A percentile compares a stretch with the other conserved stretches of the same genome.
Conservation (phyloP, 1,140 invertebrate species). For the Aleiodes sp. region DNA sequence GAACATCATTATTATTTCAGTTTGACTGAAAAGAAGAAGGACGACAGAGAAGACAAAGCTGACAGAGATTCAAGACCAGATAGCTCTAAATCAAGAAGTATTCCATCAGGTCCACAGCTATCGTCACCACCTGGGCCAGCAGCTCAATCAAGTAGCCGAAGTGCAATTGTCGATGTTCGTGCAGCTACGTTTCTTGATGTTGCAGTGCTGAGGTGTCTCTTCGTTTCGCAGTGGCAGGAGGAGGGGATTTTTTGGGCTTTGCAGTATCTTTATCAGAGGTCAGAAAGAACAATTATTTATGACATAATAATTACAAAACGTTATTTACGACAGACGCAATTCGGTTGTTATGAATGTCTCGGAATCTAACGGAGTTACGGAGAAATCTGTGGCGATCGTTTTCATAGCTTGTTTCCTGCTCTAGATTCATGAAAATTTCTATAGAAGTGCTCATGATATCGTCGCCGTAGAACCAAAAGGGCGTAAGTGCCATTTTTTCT, state of each 20-base stretch:
- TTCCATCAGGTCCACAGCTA: conserved; percentile 37
- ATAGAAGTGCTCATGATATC: no score
- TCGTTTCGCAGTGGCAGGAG: conserved; percentile 96
- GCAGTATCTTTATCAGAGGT: conserved; percentile 92
- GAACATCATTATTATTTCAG: no score
- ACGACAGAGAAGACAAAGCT: conserved; percentile 40
- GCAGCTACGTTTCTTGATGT: conserved; percentile 96
- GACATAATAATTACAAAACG: conserved; percentile 20
- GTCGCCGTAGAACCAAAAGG: no score
- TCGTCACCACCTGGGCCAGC: conserved; percentile 41
- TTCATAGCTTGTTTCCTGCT: no score
- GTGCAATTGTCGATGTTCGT: conserved; percentile 71
- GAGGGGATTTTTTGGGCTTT: conserved; percentile 98
- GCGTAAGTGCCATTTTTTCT: no score
- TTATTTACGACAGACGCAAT: no score
- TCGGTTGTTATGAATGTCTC: no score
- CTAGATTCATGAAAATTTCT: no score
- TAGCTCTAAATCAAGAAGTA: conserved; percentile 38
- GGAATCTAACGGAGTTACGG: no score
- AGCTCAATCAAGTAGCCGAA: conserved; percentile 35
- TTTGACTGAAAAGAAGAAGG: conserved; percentile 21
- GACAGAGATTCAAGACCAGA: conserved; percentile 45
- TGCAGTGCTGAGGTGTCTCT: conserved; percentile 94
- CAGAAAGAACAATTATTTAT: conserved; percentile 36
- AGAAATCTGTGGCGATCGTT: no score